A percentile compares a stretch with the other conserved stretches of the same genome.
Evolutionary conservation across 2,888 invertebrate genomes (phyloP).

Genomic region (Ernsta delagoae): DNA sequence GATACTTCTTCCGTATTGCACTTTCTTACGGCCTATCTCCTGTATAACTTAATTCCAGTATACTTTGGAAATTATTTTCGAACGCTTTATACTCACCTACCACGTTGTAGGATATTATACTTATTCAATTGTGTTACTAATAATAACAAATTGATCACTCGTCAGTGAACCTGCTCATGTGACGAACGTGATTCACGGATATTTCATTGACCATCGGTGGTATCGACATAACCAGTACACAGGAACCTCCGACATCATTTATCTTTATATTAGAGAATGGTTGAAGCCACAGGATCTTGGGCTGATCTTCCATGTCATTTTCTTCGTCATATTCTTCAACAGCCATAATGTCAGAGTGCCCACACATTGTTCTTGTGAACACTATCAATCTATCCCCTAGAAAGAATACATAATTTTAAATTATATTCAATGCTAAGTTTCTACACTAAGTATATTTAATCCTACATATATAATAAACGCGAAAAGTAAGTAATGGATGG

Average conservation of each 20-base stretch:
- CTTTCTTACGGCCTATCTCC: too few species aligned
- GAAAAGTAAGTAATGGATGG: too few species aligned
- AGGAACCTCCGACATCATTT: constrained; percentile 65
- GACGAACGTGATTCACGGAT: constrained; percentile 52
- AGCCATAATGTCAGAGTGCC: constrained; percentile 49
- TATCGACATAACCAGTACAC: constrained; percentile 53
- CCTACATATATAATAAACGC: too few species aligned
- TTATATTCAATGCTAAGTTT: too few species aligned
- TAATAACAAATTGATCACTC: neutral
- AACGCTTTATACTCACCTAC: too few species aligned
- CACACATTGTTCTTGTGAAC: constrained; percentile 59
- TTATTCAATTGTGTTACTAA: too few species aligned
- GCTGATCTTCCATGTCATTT: constrained; percentile 40
- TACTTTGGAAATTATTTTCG: too few species aligned
- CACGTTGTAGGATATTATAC: too few species aligned
- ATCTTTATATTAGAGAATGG: constrained; percentile 50
- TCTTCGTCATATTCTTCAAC: constrained; percentile 58
- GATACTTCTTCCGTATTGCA: too few species aligned
- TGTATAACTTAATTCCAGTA: too few species aligned
- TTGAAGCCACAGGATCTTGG: constrained; percentile 52
- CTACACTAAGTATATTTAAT: too few species aligned
- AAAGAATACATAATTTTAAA: constrained; percentile 41
- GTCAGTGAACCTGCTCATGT: constrained; percentile 13
- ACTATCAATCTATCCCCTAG: constrained; percentile 60
- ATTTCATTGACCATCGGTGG: constrained; percentile 53